Conservation (phyloP, 2,888 invertebrate species). For the Caenorhabditis zanzibari region DNA sequence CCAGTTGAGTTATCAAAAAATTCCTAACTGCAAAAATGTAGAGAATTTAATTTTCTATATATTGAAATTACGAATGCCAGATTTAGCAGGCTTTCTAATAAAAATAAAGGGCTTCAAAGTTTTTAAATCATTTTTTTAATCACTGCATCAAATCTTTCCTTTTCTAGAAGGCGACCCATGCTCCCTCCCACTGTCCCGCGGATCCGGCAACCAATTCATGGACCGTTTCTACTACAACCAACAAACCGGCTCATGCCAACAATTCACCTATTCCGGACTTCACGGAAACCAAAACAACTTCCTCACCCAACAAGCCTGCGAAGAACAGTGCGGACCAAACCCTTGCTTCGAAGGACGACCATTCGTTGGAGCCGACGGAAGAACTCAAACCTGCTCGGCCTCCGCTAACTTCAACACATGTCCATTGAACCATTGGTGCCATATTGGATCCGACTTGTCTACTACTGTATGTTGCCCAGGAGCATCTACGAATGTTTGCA, state of each 20-base stretch:
- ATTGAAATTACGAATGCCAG: no score
- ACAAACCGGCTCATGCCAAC: slow-evolving; percentile 77
- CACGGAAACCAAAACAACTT: slow-evolving; percentile 83
- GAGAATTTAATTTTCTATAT: no score
- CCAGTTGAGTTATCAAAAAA: no score
- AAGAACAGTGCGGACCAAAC: slow-evolving; percentile 78
- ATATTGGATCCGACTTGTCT: slow-evolving; percentile 79
- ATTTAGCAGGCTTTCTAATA: no score
- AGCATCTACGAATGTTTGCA: slow-evolving; percentile 80
- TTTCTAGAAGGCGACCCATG: slow-evolving; percentile 78
- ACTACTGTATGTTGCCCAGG: slow-evolving; percentile 83
- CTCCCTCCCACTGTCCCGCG: slow-evolving; percentile 73
- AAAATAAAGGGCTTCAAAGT: no score
- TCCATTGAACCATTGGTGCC: slow-evolving; percentile 82
- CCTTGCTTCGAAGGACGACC: slow-evolving; percentile 81
- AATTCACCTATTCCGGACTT: slow-evolving; percentile 80
- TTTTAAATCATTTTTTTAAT: no score
- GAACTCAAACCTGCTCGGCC: slow-evolving; percentile 81
- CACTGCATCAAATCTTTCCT: no score
- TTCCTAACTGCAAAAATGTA: no score
- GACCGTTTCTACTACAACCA: slow-evolving; percentile 81
- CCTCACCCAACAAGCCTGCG: slow-evolving; percentile 77
- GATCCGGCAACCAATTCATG: slow-evolving; percentile 75
- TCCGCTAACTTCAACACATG: slow-evolving; percentile 81
- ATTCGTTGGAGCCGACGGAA: slow-evolving; percentile 80